A percentile compares a stretch with the other conserved stretches of the same genome.
These are phyloP conservation scores for Potorous gilbertii DNA, from an alignment of 2,797 vertebrate species.

Conservation along the genomic window DNA sequence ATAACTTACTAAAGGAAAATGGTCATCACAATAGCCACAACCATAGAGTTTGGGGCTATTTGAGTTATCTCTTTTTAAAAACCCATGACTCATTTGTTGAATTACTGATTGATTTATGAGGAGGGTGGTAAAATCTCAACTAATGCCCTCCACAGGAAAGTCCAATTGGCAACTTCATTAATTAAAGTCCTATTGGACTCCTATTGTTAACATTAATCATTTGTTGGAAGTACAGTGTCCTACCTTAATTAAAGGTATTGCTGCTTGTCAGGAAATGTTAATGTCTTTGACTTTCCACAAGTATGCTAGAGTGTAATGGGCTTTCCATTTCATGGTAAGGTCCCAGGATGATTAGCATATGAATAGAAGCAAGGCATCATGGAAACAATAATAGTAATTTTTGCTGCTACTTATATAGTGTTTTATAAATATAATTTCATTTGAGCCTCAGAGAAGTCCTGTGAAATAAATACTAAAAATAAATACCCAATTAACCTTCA, in stretches of 20 bases:
- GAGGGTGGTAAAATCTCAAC: not conserved
- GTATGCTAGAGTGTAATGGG: not conserved
- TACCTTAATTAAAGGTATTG: conserved; percentile 42
- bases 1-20: conserved; percentile 24
- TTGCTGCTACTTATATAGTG: not conserved
- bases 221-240: conserved; percentile 45
- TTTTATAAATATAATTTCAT: not conserved
- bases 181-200: not conserved
- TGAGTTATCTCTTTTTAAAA: conserved; percentile 22
- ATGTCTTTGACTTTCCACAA: not conserved
- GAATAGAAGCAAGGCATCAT: not conserved
- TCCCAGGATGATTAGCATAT: not conserved
- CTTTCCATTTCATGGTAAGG: conserved; percentile 17
- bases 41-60: not conserved
- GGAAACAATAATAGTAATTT: not conserved
- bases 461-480: not conserved
- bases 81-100: not conserved
- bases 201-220: conserved; percentile 27
- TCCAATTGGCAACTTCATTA: not conserved
- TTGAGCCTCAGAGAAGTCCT: not conserved
- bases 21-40: conserved; percentile 18
- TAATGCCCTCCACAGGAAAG: not conserved
- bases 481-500: not conserved
- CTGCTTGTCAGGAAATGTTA: conserved; percentile 22
- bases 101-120: not conserved